These are phyloP conservation scores for Synanthedon tipuliformis DNA, from an alignment of 2,888 invertebrate species.

Conservation along the genomic window DNA sequence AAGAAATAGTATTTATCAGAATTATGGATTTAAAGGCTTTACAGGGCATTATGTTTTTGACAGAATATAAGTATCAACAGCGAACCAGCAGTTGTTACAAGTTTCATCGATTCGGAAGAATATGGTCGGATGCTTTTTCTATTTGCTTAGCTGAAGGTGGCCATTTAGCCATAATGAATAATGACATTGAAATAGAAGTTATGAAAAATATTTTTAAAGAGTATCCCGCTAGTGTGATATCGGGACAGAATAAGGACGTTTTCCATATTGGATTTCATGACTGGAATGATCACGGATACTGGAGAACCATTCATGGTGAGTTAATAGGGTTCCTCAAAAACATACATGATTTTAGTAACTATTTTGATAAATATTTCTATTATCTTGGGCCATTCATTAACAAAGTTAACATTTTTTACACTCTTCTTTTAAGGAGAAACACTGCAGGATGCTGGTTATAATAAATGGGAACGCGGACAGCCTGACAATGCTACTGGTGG, in stretches of 20 bases:
- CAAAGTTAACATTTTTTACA: too few relatives aligned
- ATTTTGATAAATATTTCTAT: too few relatives aligned
- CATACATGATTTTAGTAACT: too few relatives aligned
- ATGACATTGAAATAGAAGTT: constrained; percentile 13
- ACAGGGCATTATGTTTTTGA: neutral
- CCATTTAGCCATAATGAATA: constrained; percentile 17
- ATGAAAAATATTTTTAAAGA: constrained; percentile 12
- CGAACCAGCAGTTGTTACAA: constrained; percentile 37
- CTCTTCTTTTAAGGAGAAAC: constrained; percentile 11
- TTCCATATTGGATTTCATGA: constrained; percentile 19
- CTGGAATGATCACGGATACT: constrained; percentile 14
- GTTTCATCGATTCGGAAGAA: constrained; percentile 18
- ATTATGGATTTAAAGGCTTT: too few relatives aligned
- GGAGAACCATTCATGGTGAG: constrained; percentile 22
- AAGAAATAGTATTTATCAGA: too few relatives aligned
- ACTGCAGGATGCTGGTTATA: constrained; percentile 12
- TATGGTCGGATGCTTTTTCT: constrained; percentile 13
- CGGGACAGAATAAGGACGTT: constrained; percentile 8
- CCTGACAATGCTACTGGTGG: constrained; percentile 11
- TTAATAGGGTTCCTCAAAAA: neutral
- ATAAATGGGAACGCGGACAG: constrained; percentile 9
- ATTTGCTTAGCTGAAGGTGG: constrained; percentile 16
- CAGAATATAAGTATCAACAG: constrained; percentile 23
- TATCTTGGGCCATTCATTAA: too few relatives aligned
- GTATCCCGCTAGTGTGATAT: constrained; percentile 2